These are phyloP conservation scores for Drosophila auraria DNA, from an alignment of 1,140 invertebrate species.

Conservation along the genomic window DNA sequence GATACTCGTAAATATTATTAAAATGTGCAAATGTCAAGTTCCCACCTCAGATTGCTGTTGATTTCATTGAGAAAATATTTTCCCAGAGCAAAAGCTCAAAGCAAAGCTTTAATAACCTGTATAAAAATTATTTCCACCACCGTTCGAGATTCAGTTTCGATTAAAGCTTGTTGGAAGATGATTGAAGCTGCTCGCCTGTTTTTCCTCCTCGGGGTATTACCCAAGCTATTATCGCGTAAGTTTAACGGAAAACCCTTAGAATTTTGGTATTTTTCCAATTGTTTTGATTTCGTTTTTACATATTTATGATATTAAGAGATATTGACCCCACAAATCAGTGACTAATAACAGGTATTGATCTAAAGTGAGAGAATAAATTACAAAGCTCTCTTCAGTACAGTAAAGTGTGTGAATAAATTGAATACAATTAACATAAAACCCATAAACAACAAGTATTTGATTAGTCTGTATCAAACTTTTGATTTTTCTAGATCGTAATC, in stretches of 20 bases:
- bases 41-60: background rate
- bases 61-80: background rate
- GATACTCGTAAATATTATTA: background rate
- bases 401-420: background rate
- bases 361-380: background rate
- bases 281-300: too few relatives aligned
- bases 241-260: too few relatives aligned
- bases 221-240: slow-evolving; percentile 5
- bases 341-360: too few relatives aligned
- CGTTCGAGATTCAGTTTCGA: background rate
- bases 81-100: background rate
- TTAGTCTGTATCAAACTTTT: too few relatives aligned
- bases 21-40: background rate
- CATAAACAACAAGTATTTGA: too few relatives aligned
- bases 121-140: background rate
- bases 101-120: background rate
- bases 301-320: too few relatives aligned
- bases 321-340: too few relatives aligned
- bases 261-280: too few relatives aligned
- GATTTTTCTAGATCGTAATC: too few relatives aligned
- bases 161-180: background rate
- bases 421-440: background rate
- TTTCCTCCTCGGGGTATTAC: background rate
- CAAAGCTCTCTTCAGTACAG: background rate
- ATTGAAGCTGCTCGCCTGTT: background rate